phyloP scores from a whole-genome alignment of 1,140 invertebrate species.

The Lasaia peninsularis region DNA sequence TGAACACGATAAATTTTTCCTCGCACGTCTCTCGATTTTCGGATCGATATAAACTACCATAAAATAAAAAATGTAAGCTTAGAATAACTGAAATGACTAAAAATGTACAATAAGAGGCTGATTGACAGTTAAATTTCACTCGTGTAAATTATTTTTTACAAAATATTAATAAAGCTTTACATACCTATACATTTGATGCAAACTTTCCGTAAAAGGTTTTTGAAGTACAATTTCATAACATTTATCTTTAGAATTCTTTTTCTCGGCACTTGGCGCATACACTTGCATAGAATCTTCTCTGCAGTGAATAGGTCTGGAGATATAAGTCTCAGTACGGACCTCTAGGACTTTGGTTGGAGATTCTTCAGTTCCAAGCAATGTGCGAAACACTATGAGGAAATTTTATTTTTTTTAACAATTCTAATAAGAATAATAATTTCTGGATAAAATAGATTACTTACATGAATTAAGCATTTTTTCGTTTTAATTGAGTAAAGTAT shows the following conservation, averaged over 20 bases:
- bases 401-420: slow-evolving; percentile 14
- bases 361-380: slow-evolving; percentile 70
- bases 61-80: background rate
- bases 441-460: slow-evolving; percentile 31
- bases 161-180: too few species aligned
- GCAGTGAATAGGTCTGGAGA: slow-evolving; percentile 79
- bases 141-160: too few species aligned
- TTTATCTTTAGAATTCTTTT: slow-evolving; percentile 68
- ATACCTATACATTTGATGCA: slow-evolving; percentile 84
- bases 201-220: slow-evolving; percentile 81
- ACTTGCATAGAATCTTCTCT: slow-evolving; percentile 85
- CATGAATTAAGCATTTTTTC: slow-evolving; percentile 57
- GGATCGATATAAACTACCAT: slow-evolving; percentile 86
- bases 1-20: slow-evolving; percentile 83
- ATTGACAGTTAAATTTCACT: too few species aligned
- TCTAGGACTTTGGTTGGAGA: slow-evolving; percentile 81
- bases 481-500: background rate
- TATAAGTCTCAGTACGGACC: slow-evolving; percentile 82
- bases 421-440: slow-evolving; percentile 13
- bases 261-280: slow-evolving; percentile 77
- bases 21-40: slow-evolving; percentile 80
- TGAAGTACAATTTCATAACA: slow-evolving; percentile 86
- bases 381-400: slow-evolving; percentile 67
- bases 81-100: slow-evolving; percentile 6
- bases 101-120: too few species aligned